phyloP scores from a whole-genome alignment of 2,888 invertebrate genomes.

The Epirrhoe alternata region DNA sequence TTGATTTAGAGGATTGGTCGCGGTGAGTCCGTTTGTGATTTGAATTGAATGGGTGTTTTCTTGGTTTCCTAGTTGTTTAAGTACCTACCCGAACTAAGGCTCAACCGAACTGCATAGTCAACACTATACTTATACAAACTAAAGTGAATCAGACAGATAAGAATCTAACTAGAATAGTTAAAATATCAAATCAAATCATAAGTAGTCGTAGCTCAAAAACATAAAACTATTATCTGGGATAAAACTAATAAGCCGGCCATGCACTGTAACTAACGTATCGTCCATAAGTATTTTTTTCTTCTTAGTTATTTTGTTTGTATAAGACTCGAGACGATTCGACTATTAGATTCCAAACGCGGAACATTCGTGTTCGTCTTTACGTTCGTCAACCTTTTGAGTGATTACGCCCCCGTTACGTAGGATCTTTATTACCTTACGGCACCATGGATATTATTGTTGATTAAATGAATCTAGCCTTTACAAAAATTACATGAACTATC shows the following conservation, averaged over 20 bases:
- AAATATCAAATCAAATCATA: too few species aligned
- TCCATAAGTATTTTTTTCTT: background rate
- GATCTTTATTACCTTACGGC: constrained; percentile 9
- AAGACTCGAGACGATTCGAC: background rate
- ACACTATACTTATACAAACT: too few species aligned
- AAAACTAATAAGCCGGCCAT: background rate
- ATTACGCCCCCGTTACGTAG: background rate
- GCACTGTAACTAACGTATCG: background rate
- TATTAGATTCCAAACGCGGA: background rate
- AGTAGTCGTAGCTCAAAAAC: too few species aligned
- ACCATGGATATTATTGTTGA: constrained; percentile 15
- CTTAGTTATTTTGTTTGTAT: background rate
- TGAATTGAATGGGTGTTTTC: constrained; percentile 46
- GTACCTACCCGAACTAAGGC: background rate
- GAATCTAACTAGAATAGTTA: too few species aligned
- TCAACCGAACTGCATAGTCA: too few species aligned
- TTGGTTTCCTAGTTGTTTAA: constrained; percentile 21
- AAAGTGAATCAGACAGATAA: too few species aligned
- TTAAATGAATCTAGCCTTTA: constrained; percentile 36
- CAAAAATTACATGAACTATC: constrained; percentile 28
- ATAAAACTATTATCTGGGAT: too few species aligned
- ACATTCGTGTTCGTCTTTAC: background rate
- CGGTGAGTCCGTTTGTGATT: constrained; percentile 43
- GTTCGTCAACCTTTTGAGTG: constrained; percentile 8
- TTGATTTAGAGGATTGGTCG: constrained; percentile 28